phyloP scores from a whole-genome alignment of 2,797 vertebrate genomes.

The Onychomys leucogaster region DNA sequence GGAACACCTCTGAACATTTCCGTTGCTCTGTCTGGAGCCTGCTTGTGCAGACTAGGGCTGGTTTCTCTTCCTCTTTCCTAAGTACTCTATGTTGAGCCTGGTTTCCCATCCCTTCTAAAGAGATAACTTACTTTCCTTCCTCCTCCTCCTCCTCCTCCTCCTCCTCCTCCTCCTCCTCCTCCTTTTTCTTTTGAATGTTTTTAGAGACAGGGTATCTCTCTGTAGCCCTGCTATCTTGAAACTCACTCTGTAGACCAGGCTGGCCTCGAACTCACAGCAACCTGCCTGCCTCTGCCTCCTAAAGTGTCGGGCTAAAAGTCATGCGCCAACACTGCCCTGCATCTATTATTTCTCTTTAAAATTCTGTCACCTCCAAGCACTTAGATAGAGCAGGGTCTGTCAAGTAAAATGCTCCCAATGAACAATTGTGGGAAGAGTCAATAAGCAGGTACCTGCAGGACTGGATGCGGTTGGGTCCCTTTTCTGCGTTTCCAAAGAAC shows the following conservation, averaged over 20 bases:
- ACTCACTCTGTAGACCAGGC: not conserved
- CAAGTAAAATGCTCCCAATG: not conserved
- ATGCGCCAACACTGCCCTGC: not conserved
- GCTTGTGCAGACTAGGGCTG: not conserved
- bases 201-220: not conserved
- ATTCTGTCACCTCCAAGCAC: not conserved
- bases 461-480: not conserved
- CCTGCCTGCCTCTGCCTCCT: not conserved
- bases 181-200: not conserved
- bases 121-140: not conserved
- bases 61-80: not conserved
- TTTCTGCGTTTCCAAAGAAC: not conserved
- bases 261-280: not conserved
- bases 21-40: not conserved
- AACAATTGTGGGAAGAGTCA: not conserved
- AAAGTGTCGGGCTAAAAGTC: no score
- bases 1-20: not conserved
- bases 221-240: not conserved
- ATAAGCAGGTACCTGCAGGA: not conserved
- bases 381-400: not conserved
- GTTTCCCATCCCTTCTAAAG: not conserved
- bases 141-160: no score
- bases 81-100: not conserved
- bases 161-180: no score
- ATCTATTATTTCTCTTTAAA: slow-evolving; percentile 29